Evolutionary conservation across 2,113 vertebrate genomes (phyloP).

Genomic region (Oreotrochilus melanogaster): DNA sequence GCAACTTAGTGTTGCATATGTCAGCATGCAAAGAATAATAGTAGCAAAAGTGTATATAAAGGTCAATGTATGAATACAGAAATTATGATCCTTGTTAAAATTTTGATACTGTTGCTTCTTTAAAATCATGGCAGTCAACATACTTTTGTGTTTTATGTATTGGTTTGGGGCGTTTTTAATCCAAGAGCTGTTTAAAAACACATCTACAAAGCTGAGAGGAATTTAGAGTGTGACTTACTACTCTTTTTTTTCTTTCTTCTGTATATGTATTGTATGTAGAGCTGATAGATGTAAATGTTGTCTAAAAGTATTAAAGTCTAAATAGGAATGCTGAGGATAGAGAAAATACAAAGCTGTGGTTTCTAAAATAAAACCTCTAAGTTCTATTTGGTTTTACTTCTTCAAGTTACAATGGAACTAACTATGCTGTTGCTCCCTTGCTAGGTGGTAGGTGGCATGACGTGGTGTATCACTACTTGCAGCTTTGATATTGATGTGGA

Average conservation of each 20-base stretch:
- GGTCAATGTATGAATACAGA: neutral
- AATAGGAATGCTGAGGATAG: neutral
- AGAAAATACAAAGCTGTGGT: neutral
- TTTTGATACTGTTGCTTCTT: neutral
- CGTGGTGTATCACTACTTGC: slow-evolving; percentile 98
- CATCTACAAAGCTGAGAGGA: neutral
- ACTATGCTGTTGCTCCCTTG: neutral
- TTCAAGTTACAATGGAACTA: neutral
- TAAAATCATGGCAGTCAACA: neutral
- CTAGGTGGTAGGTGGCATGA: slow-evolving; percentile 98
- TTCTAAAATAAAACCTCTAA: neutral
- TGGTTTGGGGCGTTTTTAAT: neutral
- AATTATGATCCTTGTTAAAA: neutral
- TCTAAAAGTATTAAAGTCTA: neutral
- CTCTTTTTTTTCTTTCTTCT: neutral
- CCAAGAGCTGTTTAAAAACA: neutral
- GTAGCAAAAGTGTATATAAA: neutral
- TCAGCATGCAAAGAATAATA: neutral
- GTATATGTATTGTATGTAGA: neutral
- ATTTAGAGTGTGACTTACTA: neutral
- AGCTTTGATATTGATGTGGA: slow-evolving; percentile 95
- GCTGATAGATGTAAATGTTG: neutral
- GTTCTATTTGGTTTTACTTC: neutral
- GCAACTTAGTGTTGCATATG: neutral
- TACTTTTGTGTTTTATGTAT: neutral